A percentile compares a stretch with the other conserved stretches of the same genome.
phyloP scores from a whole-genome alignment of 64 coral and sea anemone genomes.

The Platygyra sinensis region DNA sequence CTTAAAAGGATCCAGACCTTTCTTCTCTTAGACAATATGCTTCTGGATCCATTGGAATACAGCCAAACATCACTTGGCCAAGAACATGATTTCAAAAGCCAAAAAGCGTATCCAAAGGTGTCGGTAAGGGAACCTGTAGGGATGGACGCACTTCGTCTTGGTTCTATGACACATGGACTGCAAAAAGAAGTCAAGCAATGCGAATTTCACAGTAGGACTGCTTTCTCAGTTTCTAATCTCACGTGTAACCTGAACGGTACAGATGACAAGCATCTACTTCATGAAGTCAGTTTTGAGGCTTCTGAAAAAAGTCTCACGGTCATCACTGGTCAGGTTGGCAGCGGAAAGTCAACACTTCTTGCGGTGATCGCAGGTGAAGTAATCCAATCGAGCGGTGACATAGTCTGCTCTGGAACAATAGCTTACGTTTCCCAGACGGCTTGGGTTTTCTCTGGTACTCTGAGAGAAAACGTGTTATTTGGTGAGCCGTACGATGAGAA shows the following conservation, averaged over 20 bases:
- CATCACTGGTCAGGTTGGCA: constrained; percentile 54
- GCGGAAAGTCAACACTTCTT: constrained; percentile 66
- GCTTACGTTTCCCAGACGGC: constrained; percentile 58
- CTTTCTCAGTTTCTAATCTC: background rate
- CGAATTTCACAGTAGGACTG: no score
- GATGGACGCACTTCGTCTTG: no score
- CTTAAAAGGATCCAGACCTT: background rate
- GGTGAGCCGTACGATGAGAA: constrained; percentile 31
- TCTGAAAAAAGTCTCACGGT: constrained; percentile 9
- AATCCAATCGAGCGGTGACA: constrained; percentile 9
- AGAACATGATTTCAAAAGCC: background rate
- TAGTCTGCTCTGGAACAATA: background rate
- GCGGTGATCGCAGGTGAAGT: constrained; percentile 54
- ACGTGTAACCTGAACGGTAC: background rate
- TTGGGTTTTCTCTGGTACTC: constrained; percentile 67
- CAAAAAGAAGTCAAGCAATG: no score
- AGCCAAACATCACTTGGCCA: background rate
- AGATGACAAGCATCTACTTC: background rate
- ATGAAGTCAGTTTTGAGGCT: constrained; percentile 25
- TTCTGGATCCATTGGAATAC: background rate
- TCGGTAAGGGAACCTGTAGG: no score
- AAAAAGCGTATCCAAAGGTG: background rate
- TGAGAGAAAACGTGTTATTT: constrained; percentile 60
- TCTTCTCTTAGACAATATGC: background rate
- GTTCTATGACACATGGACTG: no score